These are phyloP conservation scores for Tachina grossa DNA, from an alignment of 2,888 invertebrate species.

Conservation along the genomic window DNA sequence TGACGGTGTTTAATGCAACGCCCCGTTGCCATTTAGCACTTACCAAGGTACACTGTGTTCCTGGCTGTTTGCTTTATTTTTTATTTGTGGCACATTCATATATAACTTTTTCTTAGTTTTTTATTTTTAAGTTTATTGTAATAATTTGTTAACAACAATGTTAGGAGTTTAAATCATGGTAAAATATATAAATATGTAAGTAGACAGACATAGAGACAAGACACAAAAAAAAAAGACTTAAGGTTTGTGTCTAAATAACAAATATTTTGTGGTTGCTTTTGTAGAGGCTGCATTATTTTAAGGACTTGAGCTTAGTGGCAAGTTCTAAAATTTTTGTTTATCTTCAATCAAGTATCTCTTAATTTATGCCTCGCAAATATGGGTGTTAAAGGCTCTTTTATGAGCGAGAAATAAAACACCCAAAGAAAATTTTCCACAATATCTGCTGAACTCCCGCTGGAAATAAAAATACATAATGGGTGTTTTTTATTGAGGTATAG, in stretches of 20 bases:
- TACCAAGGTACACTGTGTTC: constrained; percentile 46
- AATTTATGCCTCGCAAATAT: constrained; percentile 48
- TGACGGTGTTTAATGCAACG: constrained; percentile 67
- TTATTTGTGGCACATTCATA: constrained; percentile 20
- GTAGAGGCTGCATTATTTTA: constrained; percentile 2
- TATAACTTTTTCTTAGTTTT: constrained; percentile 3
- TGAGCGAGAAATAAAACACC: neutral
- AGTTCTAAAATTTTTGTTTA: constrained; percentile 50
- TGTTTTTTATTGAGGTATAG: no score
- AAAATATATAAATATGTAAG: constrained; percentile 8
- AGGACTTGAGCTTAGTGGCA: constrained; percentile 14
- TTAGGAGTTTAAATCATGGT: constrained; percentile 54
- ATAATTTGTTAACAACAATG: constrained; percentile 70
- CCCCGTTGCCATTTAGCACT: constrained; percentile 69
- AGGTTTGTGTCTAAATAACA: constrained; percentile 35
- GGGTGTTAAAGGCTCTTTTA: neutral
- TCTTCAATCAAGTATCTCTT: constrained; percentile 58
- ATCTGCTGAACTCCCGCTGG: no score
- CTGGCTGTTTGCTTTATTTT: neutral
- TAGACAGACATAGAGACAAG: neutral
- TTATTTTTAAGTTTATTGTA: constrained; percentile 52
- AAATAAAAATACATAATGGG: no score
- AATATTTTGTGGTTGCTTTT: constrained; percentile 11
- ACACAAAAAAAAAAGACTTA: neutral
- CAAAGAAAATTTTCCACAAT: neutral